Evolutionary conservation across 2,888 invertebrate species (phyloP), one percentile per base, ranked within the genome.

Genomic region (Pollenia angustigena): DNA sequence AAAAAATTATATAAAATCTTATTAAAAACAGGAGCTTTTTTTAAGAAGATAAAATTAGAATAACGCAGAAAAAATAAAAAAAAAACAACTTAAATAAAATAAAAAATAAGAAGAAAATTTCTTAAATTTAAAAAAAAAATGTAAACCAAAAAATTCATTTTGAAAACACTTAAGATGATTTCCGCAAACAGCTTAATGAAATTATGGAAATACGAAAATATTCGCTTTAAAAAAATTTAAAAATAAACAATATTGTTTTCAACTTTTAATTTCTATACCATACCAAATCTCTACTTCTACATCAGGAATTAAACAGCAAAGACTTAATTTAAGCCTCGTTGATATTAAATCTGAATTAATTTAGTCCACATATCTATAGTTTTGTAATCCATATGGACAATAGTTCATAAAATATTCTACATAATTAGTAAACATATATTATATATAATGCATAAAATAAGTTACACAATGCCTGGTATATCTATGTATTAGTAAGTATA

Each of bases 301-400:
- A 52, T 46, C 42, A 7, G 0, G 16, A 4, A 23, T 81, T 56
- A 74, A 72, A 75, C 52, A 68, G 58, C 75, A 81, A 75, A 32
- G 48, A 60, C 58, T 68, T 60, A 68, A 68, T 75, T 58, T 80
- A 75, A 75, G 68, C 44, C 50, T 8, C 42, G 8, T 9, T 60
- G 68, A 44, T 44, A 68, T 75, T 58, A 75, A 81, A 75, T 12
- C 56, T 16, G 10, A 14, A 52, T 81, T 75, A 81, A 75, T 75
- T 68, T 75, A 75, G 74, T 81, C 50, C 48, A 3, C 48, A 54
- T 18, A 48, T 75, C 52, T 8, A 40, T 56, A 50, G 42, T 16
- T 82, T 69, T 71, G 69, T 71, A 64, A 71, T 50, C 14, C 50
- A 66, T 62, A 46, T 52, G 11, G 18, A 32, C 48, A 54, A 56